Conservation (phyloP, 1,140 invertebrate species). For the Drosophila arizonae region DNA sequence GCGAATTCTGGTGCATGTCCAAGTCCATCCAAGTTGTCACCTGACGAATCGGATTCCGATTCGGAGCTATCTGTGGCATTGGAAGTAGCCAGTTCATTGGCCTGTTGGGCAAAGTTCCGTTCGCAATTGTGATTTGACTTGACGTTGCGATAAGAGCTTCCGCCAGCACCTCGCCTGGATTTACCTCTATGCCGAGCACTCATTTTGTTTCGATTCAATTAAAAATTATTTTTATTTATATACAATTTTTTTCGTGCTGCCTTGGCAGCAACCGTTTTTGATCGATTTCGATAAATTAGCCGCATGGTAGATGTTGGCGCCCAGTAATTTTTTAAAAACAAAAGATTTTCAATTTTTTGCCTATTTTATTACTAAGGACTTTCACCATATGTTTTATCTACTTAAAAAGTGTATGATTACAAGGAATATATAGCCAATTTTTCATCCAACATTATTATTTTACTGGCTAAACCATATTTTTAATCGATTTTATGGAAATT, state of each 20-base stretch:
- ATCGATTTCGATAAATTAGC: conserved; percentile 8
- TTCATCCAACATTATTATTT: neutral
- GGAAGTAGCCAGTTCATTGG: conserved; percentile 57
- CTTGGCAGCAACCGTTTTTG: neutral
- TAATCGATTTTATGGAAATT: conserved; percentile 10
- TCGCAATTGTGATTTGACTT: conserved; percentile 74
- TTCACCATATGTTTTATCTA: too few species aligned
- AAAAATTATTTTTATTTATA: neutral
- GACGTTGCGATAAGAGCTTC: conserved; percentile 60
- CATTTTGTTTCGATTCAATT: conserved; percentile 27
- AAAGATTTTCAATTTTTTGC: neutral
- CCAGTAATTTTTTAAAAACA: neutral
- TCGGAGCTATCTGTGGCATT: conserved; percentile 28
- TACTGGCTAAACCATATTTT: neutral
- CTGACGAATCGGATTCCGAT: conserved; percentile 43
- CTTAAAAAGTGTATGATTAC: neutral
- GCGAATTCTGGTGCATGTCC: conserved; percentile 85
- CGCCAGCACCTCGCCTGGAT: conserved; percentile 34
- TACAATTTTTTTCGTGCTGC: neutral
- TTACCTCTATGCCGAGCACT: conserved; percentile 60
- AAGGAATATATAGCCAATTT: too few species aligned
- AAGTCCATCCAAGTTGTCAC: conserved; percentile 27
- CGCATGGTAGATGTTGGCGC: conserved; percentile 12
- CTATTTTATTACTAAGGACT: neutral
- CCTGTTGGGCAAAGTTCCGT: conserved; percentile 68